Percentiles rank a stretch among this genome's conserved stretches.
These are phyloP conservation scores for Patiria miniata DNA, from an alignment of 35 echinoderm and acorn worm genomes.

Conservation along the genomic window DNA sequence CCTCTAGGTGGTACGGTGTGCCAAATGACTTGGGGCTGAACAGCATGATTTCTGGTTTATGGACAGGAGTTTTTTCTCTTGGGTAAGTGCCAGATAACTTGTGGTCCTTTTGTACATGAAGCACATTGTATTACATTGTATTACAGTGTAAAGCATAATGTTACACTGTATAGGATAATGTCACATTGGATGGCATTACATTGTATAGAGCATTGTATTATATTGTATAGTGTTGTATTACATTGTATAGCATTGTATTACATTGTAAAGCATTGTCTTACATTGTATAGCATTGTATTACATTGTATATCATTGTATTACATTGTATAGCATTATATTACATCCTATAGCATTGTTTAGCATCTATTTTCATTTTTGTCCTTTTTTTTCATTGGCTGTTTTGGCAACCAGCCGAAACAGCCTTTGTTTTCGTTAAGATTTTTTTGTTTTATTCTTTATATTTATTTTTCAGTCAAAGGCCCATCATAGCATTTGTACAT, in stretches of 20 bases:
- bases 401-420: too few species aligned
- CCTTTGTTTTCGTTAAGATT: too few species aligned
- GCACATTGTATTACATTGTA: not conserved
- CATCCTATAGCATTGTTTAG: too few species aligned
- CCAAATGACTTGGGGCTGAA: constrained; percentile 56
- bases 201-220: not conserved
- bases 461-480: too few species aligned
- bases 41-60: constrained; percentile 64
- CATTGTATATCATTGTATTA: too few species aligned
- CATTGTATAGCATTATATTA: too few species aligned
- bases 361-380: too few species aligned
- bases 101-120: not conserved
- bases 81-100: constrained; percentile 50
- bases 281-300: too few species aligned
- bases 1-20: constrained; percentile 74
- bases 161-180: not conserved
- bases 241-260: too few species aligned
- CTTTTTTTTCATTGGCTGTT: too few species aligned
- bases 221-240: not conserved
- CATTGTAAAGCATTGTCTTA: too few species aligned
- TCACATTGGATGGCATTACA: not conserved
- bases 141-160: not conserved
- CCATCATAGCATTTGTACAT: not conserved
- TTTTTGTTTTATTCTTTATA: too few species aligned
- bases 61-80: constrained; percentile 54